Evolutionary conservation across 2,797 vertebrate species (phyloP).

Genomic region (Iguana delicatissima): DNA sequence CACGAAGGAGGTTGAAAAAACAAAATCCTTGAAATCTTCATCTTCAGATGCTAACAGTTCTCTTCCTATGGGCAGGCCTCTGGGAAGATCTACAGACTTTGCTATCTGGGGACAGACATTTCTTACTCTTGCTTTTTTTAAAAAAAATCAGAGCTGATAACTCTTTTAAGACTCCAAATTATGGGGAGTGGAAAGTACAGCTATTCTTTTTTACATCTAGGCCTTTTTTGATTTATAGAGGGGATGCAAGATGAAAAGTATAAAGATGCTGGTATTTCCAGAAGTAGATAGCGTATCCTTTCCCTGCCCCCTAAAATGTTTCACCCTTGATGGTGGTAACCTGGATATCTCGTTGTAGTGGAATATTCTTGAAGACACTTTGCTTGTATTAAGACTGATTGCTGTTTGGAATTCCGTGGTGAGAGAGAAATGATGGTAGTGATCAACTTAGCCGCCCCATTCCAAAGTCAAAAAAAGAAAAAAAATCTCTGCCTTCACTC

Average conservation of each 20-base stretch:
- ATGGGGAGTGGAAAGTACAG: background rate
- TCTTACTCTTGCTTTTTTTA: background rate
- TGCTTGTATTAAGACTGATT: background rate
- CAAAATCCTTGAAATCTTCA: background rate
- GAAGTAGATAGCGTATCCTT: background rate
- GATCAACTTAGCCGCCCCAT: background rate
- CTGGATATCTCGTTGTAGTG: background rate
- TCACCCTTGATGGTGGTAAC: background rate
- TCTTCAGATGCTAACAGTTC: background rate
- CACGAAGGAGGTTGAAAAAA: conserved; percentile 25
- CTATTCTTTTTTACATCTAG: background rate
- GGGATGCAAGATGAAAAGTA: background rate
- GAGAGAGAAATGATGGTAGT: background rate
- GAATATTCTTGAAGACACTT: background rate
- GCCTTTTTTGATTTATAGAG: background rate
- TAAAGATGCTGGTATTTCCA: background rate
- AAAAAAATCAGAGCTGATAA: background rate
- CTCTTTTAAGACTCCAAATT: background rate
- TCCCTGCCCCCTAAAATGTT: background rate
- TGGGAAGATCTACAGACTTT: background rate
- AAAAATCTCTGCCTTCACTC: background rate
- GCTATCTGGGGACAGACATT: background rate
- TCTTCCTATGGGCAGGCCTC: conserved; percentile 24
- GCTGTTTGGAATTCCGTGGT: background rate
- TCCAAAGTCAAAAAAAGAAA: background rate